Evolutionary conservation across 2,888 invertebrate genomes (phyloP).

Genomic region (Diarsia dahlii): DNA sequence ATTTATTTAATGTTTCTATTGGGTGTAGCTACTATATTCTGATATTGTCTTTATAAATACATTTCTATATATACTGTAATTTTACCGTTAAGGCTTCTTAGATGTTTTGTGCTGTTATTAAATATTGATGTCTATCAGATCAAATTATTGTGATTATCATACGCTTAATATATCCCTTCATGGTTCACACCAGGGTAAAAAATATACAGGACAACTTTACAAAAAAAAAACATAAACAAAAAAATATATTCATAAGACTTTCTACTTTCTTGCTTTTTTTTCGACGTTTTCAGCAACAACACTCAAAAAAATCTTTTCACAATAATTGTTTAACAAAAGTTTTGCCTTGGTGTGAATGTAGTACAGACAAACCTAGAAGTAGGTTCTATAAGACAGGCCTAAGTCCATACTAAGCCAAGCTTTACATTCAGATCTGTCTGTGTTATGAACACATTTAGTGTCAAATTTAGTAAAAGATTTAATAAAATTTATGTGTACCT

Average conservation of each 20-base stretch:
- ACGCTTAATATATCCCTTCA: conserved; percentile 73
- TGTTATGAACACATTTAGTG: conserved; percentile 75
- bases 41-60: conserved; percentile 76
- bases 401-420: conserved; percentile 76
- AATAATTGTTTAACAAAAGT: conserved; percentile 13
- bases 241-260: background rate
- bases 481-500: conserved; percentile 56
- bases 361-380: conserved; percentile 47
- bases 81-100: conserved; percentile 72
- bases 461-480: conserved; percentile 73
- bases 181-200: conserved; percentile 47
- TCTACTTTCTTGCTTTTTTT: background rate
- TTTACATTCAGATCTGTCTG: conserved; percentile 71
- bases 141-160: conserved; percentile 79
- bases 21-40: conserved; percentile 76
- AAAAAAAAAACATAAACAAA: background rate
- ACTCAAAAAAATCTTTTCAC: no score
- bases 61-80: conserved; percentile 72
- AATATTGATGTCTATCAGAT: conserved; percentile 74
- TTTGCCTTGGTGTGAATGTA: conserved; percentile 59
- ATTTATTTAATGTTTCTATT: conserved; percentile 76
- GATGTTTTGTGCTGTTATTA: conserved; percentile 73
- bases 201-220: background rate
- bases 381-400: conserved; percentile 70
- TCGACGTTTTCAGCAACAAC: background rate